phyloP scores from a whole-genome alignment of 2,797 vertebrate genomes.

The Lateolabrax maculatus region DNA sequence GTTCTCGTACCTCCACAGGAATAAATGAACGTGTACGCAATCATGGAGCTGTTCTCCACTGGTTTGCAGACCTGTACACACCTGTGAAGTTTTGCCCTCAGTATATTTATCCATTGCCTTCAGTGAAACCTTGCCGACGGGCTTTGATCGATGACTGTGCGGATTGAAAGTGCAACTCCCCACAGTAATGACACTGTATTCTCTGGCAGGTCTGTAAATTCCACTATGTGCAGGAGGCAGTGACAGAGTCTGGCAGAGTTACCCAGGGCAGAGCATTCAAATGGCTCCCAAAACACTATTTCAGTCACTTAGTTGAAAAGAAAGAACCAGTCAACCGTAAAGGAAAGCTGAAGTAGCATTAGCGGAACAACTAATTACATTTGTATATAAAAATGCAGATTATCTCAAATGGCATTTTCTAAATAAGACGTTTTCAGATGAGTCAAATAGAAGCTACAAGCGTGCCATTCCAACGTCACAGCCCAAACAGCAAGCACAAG shows the following conservation, averaged over 20 bases:
- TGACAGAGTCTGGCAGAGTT: conserved; percentile 57
- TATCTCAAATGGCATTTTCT: not conserved
- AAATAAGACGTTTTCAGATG: conserved; percentile 46
- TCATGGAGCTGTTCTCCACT: conserved; percentile 13
- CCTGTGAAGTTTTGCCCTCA: conserved; percentile 31
- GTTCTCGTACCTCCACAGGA: conserved; percentile 6
- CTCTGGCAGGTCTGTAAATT: conserved; percentile 74
- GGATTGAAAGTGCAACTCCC: conserved; percentile 63
- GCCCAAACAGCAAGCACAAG: conserved; percentile 58
- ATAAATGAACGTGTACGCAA: conserved; percentile 29
- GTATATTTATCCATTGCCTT: conserved; percentile 48
- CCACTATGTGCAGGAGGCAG: conserved; percentile 57
- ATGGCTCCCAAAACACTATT: conserved; percentile 65
- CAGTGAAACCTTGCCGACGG: conserved; percentile 49
- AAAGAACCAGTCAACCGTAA: conserved; percentile 42
- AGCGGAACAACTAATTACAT: conserved; percentile 44
- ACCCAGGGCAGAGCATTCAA: conserved; percentile 66
- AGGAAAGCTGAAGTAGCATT: conserved; percentile 50
- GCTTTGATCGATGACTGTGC: conserved; percentile 61
- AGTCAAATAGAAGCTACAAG: conserved; percentile 2
- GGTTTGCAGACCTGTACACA: not conserved
- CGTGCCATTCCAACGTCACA: conserved; percentile 63
- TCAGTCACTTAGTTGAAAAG: conserved; percentile 39
- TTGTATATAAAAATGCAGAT: conserved; percentile 47
- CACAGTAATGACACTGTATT: conserved; percentile 62